phyloP scores from a whole-genome alignment of 2,888 invertebrate genomes.

The Perizoma affinitatum region DNA sequence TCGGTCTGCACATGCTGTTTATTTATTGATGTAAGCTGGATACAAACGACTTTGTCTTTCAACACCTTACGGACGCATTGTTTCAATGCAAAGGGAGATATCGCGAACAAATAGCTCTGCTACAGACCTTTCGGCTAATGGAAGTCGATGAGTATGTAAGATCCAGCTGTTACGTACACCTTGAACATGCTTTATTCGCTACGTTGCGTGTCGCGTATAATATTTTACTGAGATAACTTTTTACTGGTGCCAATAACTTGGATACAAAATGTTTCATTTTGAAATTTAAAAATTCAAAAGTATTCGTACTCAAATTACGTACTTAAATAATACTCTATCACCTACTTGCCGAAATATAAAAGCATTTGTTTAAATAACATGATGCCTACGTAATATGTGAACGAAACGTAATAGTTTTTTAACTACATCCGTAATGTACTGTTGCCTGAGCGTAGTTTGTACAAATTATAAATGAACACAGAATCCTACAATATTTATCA shows the following conservation, averaged over 20 bases:
- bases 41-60: slow-evolving; percentile 50
- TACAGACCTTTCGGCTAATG: slow-evolving; percentile 32
- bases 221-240: slow-evolving; percentile 5
- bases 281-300: no score
- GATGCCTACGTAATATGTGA: no score
- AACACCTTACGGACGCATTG: slow-evolving; percentile 50
- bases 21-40: slow-evolving; percentile 50
- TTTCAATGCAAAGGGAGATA: slow-evolving; percentile 25
- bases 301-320: no score
- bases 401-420: background rate
- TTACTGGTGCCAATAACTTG: no score
- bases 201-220: slow-evolving; percentile 15
- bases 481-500: slow-evolving; percentile 17
- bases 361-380: no score
- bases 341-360: no score
- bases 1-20: slow-evolving; percentile 51
- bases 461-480: slow-evolving; percentile 1
- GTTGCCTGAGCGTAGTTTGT: background rate
- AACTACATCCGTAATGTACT: background rate
- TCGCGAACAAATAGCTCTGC: slow-evolving; percentile 23
- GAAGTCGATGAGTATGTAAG: slow-evolving; percentile 26
- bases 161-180: slow-evolving; percentile 34
- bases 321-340: no score
- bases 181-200: slow-evolving; percentile 21
- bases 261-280: no score